Evolutionary conservation across 2,888 invertebrate species (phyloP), one percentile per base, ranked within the genome.

Genomic region (Cerceris rybyensis): DNA sequence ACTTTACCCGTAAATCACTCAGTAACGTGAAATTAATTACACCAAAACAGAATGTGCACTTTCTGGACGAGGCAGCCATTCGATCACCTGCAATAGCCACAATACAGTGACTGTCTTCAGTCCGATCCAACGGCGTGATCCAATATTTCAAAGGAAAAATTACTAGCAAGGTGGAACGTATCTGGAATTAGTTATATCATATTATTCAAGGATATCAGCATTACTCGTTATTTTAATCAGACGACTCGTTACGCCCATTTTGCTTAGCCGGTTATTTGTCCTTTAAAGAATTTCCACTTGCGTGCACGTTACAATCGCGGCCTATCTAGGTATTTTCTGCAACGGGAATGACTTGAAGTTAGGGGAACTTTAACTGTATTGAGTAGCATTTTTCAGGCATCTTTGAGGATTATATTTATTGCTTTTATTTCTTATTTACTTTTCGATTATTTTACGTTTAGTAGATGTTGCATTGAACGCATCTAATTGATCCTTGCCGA

Each of bases 21-120:
- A 84, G 85, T 84, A 86, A 88, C 81, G 88, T 86, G 90, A 90
- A 90, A 90, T 84, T 89, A 90, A 89, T 89, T 88, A 84, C 81
- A 85, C 86, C 86, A 87, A 90, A 90, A 90, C 86, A 90, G 87
- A 89, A 88, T 86, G 86, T 86, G 87, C 88, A 88, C 86, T 87
- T 88, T 89, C 88, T 87, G 83, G 87, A 89, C 83, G 87, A 86
- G 80, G 86, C 87, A 83, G 86, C 87, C 86, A 86, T 86, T 86
- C 87, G 78, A 86, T 86, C 86, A 85, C 88, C 89, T 86, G 86
- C 86, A 80, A 85, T 86, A 80, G 82, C 87, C 87, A 90, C 87
- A 87, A 88, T 87, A 78, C 86, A 86, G 81, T 81, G 85, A 78
- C 87, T 86, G 69, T 52, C 60, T 85, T 85, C 86, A 85, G 68